Base-by-base conservation (phyloP, 2,797 vertebrate species). In the Gadopsis marmoratus region DNA sequence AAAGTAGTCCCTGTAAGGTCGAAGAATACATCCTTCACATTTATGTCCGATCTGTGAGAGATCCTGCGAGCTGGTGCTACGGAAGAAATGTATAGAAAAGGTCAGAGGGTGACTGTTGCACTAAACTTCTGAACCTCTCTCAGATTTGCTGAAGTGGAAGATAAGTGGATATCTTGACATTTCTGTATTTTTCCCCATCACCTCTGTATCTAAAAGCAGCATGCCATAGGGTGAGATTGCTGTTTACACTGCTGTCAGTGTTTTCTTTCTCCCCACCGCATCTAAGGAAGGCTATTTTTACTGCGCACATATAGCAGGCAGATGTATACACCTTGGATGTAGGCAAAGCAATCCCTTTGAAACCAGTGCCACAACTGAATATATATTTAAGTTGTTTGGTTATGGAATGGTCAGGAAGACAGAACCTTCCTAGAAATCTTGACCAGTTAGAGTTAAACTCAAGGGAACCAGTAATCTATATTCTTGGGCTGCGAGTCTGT, bases 111-210 rank as follows among this genome's bases (percentile, higher is more conserved):
- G 51, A 53, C 58, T 63, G 67, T 19, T 19, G 55, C 61, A 41
- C 58, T 66, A 77, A 81, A 79, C 73, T 61, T 72, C 13, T 82
- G 53, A 88, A 77, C 75, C 72, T 60, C 45, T 71, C 66, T 73
- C 74, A 67, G 50, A 71, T 75, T 80, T 65, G 64, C 66, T 81
- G 78, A 81, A 88, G 77, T 81, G 71, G 59, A 82, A 35, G 82
- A 78, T 88, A 83, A 86, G 78, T 78, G 84, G 72, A 69, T 67
- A 76, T 83, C 86, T 84, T 86, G 84, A 88, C 83, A 78, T 88
- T 74, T 81, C 68, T 71, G 45, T 73, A 67, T 76, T 71, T 78
- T 55, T 67, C n/a, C n/a, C 37, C 59, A 5, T 72, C 13, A 19
- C 77, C 67, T 75, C 41, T 47, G 59, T 26, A 35, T 78, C 76